Conservation (phyloP, 2,888 invertebrate genomes). For the Polyommatus iphigenia region DNA sequence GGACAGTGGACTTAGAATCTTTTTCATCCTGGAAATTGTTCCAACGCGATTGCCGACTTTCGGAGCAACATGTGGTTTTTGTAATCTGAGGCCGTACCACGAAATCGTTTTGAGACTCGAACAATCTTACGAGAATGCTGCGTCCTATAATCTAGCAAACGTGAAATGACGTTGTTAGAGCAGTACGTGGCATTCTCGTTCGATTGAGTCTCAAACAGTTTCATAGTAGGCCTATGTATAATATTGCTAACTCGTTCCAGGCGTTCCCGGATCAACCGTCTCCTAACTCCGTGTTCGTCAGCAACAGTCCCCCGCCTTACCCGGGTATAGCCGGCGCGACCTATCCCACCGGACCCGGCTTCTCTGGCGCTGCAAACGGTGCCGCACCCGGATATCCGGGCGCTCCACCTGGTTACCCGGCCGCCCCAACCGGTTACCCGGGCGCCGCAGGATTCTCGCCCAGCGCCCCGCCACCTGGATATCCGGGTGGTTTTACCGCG, state of each 20-base stretch:
- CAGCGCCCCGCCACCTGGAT: conserved; percentile 39
- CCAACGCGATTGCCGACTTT: background rate
- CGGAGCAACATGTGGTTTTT: background rate
- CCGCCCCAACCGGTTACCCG: conserved; percentile 48
- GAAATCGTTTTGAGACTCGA: no score
- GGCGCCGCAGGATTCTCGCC: conserved; percentile 33
- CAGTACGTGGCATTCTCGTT: no score
- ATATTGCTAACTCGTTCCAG: conserved; percentile 47
- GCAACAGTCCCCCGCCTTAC: conserved; percentile 95
- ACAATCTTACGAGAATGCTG: no score
- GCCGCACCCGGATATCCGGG: conserved; percentile 35
- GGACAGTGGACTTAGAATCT: no score
- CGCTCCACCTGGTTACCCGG: conserved; percentile 18
- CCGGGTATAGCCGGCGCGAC: conserved; percentile 85
- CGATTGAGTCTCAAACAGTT: no score
- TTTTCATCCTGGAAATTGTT: no score
- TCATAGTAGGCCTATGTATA: background rate
- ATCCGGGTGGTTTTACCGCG: conserved; percentile 48
- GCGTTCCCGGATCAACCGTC: conserved; percentile 85
- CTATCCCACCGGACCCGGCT: conserved; percentile 57
- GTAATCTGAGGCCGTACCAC: background rate
- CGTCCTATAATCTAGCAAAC: no score
- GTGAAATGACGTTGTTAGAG: no score
- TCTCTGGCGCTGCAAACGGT: conserved; percentile 51
- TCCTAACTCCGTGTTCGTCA: conserved; percentile 92